Evolutionary conservation across 2,113 vertebrate species (phyloP).

Genomic region (Tetrax tetrax): DNA sequence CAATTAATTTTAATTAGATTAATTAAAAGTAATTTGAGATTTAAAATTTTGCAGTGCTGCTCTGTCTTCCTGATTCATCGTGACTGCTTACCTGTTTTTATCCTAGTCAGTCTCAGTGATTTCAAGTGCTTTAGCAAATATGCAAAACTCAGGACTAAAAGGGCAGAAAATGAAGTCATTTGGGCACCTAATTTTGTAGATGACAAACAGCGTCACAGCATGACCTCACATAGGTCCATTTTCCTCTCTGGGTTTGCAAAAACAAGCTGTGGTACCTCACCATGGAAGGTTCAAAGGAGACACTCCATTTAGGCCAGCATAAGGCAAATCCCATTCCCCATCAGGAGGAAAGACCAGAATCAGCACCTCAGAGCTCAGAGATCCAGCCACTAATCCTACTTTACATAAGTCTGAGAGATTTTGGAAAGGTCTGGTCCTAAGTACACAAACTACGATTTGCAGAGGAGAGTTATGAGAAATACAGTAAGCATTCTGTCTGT

Average conservation of each 20-base stretch:
- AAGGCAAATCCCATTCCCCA: neutral
- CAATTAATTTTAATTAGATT: conserved; percentile 34
- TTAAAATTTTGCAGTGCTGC: neutral
- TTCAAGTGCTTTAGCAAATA: neutral
- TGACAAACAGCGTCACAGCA: neutral
- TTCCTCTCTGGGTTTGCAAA: neutral
- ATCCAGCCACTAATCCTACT: neutral
- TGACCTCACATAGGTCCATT: neutral
- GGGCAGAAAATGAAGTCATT: fast-evolving
- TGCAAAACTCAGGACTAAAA: neutral
- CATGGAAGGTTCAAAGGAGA: neutral
- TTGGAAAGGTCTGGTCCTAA: neutral
- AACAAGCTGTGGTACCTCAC: neutral
- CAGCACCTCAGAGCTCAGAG: neutral
- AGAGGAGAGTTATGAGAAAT: neutral
- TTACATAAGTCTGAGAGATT: neutral
- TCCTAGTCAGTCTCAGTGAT: neutral
- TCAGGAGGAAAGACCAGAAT: neutral
- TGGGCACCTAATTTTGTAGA: fast-evolving
- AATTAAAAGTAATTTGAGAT: neutral
- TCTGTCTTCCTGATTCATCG: neutral
- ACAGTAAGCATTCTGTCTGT: fast-evolving
- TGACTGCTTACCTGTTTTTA: neutral
- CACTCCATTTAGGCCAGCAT: neutral
- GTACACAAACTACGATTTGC: neutral